Evolutionary conservation across 2,113 vertebrate genomes (phyloP).

Genomic region (Pelecanus crispus): DNA sequence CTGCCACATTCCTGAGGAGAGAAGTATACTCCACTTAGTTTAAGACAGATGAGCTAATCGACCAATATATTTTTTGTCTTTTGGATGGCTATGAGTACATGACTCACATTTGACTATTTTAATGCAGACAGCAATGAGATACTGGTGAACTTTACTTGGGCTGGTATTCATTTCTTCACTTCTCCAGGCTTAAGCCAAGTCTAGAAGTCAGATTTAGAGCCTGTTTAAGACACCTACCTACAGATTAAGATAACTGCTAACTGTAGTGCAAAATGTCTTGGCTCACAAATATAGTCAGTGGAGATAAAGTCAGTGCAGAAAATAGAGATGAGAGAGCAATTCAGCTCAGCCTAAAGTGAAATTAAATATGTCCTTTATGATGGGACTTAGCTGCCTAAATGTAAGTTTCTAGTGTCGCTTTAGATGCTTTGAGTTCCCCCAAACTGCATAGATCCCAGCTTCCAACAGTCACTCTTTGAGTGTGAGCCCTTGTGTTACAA

Average conservation of each 20-base stretch:
- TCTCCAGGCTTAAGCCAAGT: background rate
- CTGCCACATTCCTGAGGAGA: background rate
- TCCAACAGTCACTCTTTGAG: background rate
- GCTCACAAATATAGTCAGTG: background rate
- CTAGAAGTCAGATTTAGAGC: background rate
- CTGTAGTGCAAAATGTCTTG: background rate
- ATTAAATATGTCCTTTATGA: background rate
- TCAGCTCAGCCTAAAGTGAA: background rate
- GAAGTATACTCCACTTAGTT: background rate
- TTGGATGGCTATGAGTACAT: background rate
- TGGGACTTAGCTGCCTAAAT: background rate
- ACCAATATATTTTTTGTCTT: background rate
- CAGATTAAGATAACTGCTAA: background rate
- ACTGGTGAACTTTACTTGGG: background rate
- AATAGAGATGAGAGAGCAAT: background rate
- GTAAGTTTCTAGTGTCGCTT: background rate
- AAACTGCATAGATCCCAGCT: background rate
- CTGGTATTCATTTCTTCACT: background rate
- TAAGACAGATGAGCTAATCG: background rate
- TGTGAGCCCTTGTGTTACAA: background rate
- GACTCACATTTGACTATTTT: background rate
- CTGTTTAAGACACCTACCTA: background rate
- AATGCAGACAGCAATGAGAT: background rate
- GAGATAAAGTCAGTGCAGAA: background rate
- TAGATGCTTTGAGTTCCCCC: background rate